Conservation (phyloP, 2,888 invertebrate genomes). For the Willowsia nigromaculata region DNA sequence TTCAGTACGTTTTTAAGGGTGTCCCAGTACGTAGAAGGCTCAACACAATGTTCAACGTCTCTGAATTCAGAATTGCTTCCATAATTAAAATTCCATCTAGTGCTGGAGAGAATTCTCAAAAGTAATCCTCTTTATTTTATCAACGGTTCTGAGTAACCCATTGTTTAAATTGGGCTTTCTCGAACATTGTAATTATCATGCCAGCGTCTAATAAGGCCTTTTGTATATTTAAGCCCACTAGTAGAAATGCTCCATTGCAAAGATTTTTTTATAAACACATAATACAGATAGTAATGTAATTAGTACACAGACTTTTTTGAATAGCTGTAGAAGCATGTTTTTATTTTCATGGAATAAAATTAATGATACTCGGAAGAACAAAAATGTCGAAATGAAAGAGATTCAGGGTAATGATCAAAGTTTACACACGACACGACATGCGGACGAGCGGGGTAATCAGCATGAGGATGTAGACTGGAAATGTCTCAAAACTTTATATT, state of each 20-base stretch:
- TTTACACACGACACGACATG: background rate
- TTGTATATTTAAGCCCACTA: too few species aligned
- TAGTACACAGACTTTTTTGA: background rate
- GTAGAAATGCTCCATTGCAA: too few species aligned
- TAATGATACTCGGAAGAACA: conserved; percentile 11
- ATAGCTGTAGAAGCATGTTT: background rate
- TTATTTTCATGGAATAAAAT: background rate
- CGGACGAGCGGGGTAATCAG: background rate
- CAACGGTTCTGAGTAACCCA: background rate
- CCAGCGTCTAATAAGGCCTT: background rate
- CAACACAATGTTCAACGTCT: too few species aligned
- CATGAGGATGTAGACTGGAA: background rate
- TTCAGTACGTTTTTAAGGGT: too few species aligned
- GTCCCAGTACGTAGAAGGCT: too few species aligned
- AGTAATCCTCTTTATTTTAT: background rate
- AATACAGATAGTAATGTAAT: background rate
- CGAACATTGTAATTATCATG: background rate
- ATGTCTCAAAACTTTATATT: background rate
- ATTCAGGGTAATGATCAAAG: conserved; percentile 33
- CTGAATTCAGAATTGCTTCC: too few species aligned
- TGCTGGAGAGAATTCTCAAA: background rate
- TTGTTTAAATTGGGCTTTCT: background rate
- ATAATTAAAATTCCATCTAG: background rate
- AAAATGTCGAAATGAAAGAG: background rate
- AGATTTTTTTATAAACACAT: too few species aligned